Percentiles rank a stretch among this genome's conserved stretches.
These are phyloP conservation scores for Nymphicus hollandicus DNA, from an alignment of 2,113 vertebrate genomes.

Conservation along the genomic window DNA sequence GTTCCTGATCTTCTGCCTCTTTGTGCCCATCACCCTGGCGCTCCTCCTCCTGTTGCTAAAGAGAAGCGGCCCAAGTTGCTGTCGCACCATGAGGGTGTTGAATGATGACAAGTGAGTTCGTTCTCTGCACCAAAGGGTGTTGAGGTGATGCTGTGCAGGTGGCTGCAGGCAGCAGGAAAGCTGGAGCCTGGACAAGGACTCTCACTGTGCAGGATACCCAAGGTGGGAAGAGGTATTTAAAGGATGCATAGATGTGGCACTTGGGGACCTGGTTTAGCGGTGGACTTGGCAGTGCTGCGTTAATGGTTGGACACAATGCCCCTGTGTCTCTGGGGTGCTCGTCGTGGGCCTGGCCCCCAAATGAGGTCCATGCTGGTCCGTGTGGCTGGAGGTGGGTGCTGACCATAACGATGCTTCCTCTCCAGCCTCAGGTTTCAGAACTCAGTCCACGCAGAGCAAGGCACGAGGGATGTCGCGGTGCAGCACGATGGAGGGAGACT, in stretches of 20 bases:
- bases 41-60: neutral
- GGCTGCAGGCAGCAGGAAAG: neutral
- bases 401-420: neutral
- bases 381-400: neutral
- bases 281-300: neutral
- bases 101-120: neutral
- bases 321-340: neutral
- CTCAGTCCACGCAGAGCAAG: neutral
- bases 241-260: neutral
- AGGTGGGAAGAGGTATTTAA: neutral
- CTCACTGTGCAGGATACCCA: fast-evolving
- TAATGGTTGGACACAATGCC: neutral
- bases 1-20: neutral
- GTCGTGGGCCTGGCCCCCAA: neutral
- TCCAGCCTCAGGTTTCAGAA: neutral
- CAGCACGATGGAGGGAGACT: neutral
- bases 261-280: neutral
- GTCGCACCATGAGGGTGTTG: neutral
- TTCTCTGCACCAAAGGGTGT: neutral
- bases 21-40: neutral
- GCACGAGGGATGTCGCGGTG: neutral
- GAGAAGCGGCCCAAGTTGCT: neutral
- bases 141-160: neutral
- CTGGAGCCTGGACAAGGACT: neutral
- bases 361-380: neutral